phyloP scores from a whole-genome alignment of 2,888 invertebrate species.

The Chaitophorus viminalis region DNA sequence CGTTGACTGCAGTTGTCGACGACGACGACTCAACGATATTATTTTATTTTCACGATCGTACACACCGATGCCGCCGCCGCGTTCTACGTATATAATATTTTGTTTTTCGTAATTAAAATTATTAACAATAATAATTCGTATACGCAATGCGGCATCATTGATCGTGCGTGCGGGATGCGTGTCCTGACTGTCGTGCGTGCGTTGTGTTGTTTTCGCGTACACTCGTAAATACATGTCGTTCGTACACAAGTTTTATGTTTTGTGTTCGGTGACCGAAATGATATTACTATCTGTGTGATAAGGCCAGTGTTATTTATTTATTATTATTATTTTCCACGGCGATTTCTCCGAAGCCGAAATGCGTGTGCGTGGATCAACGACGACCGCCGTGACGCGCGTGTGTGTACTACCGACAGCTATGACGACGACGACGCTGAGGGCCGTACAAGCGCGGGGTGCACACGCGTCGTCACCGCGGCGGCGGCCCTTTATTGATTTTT shows the following conservation, averaged over 20 bases:
- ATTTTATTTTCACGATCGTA: not conserved
- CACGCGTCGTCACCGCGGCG: conserved; percentile 12
- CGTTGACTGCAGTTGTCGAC: not conserved
- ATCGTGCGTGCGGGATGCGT: not conserved
- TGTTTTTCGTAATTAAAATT: not conserved
- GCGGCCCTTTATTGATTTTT: conserved; percentile 52
- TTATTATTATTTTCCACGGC: not conserved
- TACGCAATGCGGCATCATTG: not conserved
- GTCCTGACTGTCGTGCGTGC: too few relatives aligned
- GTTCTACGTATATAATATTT: not conserved
- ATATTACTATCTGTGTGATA: conserved; percentile 46
- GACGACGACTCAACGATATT: not conserved
- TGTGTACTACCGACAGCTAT: conserved; percentile 20
- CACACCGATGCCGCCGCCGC: not conserved
- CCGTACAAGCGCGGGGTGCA: not conserved
- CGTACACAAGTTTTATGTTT: not conserved
- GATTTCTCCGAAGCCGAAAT: conserved; percentile 41
- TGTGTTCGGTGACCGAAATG: not conserved
- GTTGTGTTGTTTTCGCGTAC: not conserved
- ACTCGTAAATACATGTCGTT: not conserved
- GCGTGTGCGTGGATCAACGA: conserved; percentile 5
- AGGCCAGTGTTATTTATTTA: conserved; percentile 23
- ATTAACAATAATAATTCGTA: not conserved
- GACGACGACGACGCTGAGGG: not conserved
- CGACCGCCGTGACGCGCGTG: conserved; percentile 30